Base-by-base conservation (phyloP, 2,888 invertebrate genomes). In the Amphipyra tragopoginis region DNA sequence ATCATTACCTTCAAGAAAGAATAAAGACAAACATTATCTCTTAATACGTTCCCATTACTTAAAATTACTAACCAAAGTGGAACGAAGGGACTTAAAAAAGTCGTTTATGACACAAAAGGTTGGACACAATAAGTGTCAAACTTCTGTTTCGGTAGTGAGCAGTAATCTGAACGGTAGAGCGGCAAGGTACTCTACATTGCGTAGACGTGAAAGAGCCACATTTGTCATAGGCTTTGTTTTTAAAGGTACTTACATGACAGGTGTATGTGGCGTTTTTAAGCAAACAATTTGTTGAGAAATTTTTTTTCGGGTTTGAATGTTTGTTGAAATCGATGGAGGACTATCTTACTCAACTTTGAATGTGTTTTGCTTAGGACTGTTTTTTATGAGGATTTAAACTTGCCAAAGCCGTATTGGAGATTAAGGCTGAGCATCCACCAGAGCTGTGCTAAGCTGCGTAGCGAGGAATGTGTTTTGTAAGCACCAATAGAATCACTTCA, bases 91-190 rank as follows among this genome's bases (percentile, higher is more conserved):
- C 57, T 64, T 65, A 61, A 72, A 67, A 70, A 76, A 73, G 59
- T 66, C 64, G 44, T 59, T 75, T 74, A 71, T 72, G 72, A 75
- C 65, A 84, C 83, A 85, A 81, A 77, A 70, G 73, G 54, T 38
- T 21, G 40, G 42, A 77, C 70, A 90, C 88, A 90, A 89, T 84
- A 79, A 61, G 66, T 84, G 83, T 82, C 84, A 86, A 87, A 89
- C 91, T 91, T 84, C 90, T 87, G 91, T 84, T 83, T 87, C 91
- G 85, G 91, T 90, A 91, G 91, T 90, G 79, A 79, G 63, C 60
- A 79, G 60, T 59, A n/a, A 52, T 59, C 63, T 53, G 59, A 56
- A 57, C 51, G 42, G 44, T 62, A 45, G 55, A 69, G 54, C 33
- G 56, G 49, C 50, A 38, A 62, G 54, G 58, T 65, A 54, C 65